These are phyloP conservation scores for Cyrtorhinus lividipennis DNA, from an alignment of 1,140 invertebrate genomes.

Conservation along the genomic window DNA sequence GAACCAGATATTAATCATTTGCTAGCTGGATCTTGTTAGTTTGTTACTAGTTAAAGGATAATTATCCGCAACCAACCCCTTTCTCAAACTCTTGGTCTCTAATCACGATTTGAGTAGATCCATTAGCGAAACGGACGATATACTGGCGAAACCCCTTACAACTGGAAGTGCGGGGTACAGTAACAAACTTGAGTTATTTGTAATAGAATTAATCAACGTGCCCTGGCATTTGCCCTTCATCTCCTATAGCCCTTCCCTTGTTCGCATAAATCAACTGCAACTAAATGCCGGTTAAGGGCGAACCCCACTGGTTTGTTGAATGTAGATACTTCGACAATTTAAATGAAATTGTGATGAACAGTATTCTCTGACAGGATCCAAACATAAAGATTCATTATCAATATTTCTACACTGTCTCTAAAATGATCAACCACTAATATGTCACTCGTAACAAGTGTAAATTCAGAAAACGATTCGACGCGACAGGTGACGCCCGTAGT, in stretches of 20 bases:
- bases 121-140: slow-evolving; percentile 14
- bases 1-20: slow-evolving; percentile 13
- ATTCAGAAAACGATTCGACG: too few relatives aligned
- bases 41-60: slow-evolving; percentile 16
- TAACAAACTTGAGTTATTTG: slow-evolving; percentile 16
- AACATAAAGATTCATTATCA: too few relatives aligned
- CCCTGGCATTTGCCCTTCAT: not conserved
- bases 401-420: too few relatives aligned
- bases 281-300: not conserved
- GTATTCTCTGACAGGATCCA: too few relatives aligned
- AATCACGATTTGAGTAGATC: slow-evolving; percentile 16
- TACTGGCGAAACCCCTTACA: not conserved
- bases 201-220: slow-evolving; percentile 16
- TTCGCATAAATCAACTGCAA: slow-evolving; percentile 4
- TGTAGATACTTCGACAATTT: not conserved
- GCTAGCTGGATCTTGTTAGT: slow-evolving; percentile 9
- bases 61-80: slow-evolving; percentile 4
- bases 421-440: too few relatives aligned
- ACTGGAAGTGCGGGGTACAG: not conserved
- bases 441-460: too few relatives aligned
- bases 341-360: not conserved
- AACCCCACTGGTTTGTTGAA: not conserved
- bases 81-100: slow-evolving; percentile 10
- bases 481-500: too few relatives aligned
- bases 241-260: not conserved